Base-by-base conservation (phyloP, 2,113 vertebrate species). In the Corynorhinus townsendii region DNA sequence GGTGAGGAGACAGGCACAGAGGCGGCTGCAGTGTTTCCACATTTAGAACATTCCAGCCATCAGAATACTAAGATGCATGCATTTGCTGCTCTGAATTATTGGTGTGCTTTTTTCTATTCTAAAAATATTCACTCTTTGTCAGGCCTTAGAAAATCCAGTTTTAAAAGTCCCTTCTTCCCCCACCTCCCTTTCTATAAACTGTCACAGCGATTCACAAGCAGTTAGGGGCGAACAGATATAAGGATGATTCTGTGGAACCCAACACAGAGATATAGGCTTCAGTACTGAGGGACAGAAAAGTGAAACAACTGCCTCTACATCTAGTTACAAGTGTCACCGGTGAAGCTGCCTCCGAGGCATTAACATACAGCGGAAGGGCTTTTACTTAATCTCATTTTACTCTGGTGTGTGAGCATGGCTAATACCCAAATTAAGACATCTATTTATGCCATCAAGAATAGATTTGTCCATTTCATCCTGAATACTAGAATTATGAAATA, bases 111-210 rank as follows among this genome's bases (percentile, higher is more conserved):
- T 66, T 75, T 35, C 35, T 7, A 33, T 30, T 86, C 69, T 93
- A 91, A 96, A 97, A 96, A 96, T 94, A 95, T 95, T 90, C 92
- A 86, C 76, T 93, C 35, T 85, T 92, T 90, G 85, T 79, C 49
- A 87, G 66, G 75, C 33, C 33, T 96, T 71, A 66, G 73, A 84
- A 92, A 95, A 89, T 33, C 88, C 88, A 93, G 40, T 89, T 87
- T 77, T 59, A 16, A 91, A 72, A 95, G 33, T 8, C n/a, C 28
- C 11, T 69, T 66, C 28, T 89, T 52, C 62, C 71, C 64, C 59
- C 38, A 45, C 7, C 8, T 28, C 56, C 22, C 10, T 90, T 94
- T 77, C 90, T 82, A 66, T 43, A 76, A 92, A 69, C 33, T 59
- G 16, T 92, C 69, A 84, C 62, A 68, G 77, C 62, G 94, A 81